These are phyloP conservation scores for Callyntrura sp. DNA, from an alignment of 2,888 invertebrate genomes.

Conservation along the genomic window DNA sequence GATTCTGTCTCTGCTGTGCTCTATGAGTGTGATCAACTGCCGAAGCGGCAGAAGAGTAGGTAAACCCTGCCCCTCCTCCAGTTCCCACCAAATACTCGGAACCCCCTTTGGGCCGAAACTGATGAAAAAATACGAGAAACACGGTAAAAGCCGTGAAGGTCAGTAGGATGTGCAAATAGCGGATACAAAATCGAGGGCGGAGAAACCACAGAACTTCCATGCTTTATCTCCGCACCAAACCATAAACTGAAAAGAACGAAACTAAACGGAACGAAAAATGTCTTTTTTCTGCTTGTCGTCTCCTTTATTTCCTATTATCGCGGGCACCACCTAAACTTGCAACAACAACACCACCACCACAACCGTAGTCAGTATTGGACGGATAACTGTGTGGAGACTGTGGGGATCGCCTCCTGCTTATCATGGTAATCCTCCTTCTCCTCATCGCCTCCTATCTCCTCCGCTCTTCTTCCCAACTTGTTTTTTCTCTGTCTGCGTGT, in stretches of 20 bases:
- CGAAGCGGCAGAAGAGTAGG: background rate
- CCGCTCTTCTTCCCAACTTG: no score
- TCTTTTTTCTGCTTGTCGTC: no score
- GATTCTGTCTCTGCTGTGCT: no score
- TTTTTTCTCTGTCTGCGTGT: no score
- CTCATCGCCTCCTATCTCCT: background rate
- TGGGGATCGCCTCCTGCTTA: background rate
- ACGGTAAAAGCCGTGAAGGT: slow-evolving; percentile 59
- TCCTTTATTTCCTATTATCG: no score
- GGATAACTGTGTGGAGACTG: slow-evolving; percentile 1
- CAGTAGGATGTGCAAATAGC: slow-evolving; percentile 56
- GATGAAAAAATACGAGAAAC: slow-evolving; percentile 65
- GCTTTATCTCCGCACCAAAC: no score
- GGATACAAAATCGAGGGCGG: slow-evolving; percentile 63
- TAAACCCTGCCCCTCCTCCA: background rate
- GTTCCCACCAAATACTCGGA: slow-evolving; percentile 21
- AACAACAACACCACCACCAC: no score
- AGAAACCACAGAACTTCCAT: slow-evolving; percentile 50
- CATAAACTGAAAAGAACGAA: background rate
- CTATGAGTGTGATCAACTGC: no score
- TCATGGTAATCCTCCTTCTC: background rate
- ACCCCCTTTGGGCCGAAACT: slow-evolving; percentile 57
- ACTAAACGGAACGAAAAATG: background rate
- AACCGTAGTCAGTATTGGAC: slow-evolving; percentile 26
- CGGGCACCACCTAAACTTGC: no score